Evolutionary conservation across 2,888 invertebrate genomes (phyloP), one percentile per base, ranked within the genome.

Genomic region (Cordilura impudica): DNA sequence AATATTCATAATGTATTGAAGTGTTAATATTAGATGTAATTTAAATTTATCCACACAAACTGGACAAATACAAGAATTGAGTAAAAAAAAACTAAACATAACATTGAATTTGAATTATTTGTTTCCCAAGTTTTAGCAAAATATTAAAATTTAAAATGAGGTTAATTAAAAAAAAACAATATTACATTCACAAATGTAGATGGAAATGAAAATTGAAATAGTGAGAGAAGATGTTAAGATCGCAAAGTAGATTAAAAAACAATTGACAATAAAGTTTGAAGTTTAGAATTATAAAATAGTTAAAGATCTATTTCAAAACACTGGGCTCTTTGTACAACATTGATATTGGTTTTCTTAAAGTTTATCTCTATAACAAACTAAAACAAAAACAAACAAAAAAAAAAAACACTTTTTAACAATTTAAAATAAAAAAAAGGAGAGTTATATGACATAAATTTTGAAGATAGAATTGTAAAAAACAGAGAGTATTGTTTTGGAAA

Each of bases 161-260:
- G 31, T 26, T n/a, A 53, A 69, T 31, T 0, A n/a, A 49, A 16
- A 29, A 43, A 45, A 56, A 23, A 60, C n/a, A 29, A 26, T 51
- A 61, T 39, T 19, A 8, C 51, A 61, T 16, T 45, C 19, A 61
- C 53, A 31, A 53, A 67, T 29, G 21, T 39, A 53, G 6, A 23
- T 58, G 51, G 47, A 63, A 73, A 78, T 78, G 69, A n/a, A n/a
- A n/a, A n/a, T n/a, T n/a, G 47, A 73, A 58, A 65, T 16, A 73
- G 78, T 69, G 72, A 78, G 35, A 49, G 18, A 49, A n/a, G 35
- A 49, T 49, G 35, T 54, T 29, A 43, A 31, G 21, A 54, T 53
- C 26, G 18, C 16, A 65, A 7, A 66, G 53, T 19, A 47, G 5
- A 5, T 43, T 54, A 58, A 53, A 39, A 29, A 19, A 66, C n/a